Evolutionary conservation across 2,797 vertebrate species (phyloP).

Genomic region (Vespertilio murinus): DNA sequence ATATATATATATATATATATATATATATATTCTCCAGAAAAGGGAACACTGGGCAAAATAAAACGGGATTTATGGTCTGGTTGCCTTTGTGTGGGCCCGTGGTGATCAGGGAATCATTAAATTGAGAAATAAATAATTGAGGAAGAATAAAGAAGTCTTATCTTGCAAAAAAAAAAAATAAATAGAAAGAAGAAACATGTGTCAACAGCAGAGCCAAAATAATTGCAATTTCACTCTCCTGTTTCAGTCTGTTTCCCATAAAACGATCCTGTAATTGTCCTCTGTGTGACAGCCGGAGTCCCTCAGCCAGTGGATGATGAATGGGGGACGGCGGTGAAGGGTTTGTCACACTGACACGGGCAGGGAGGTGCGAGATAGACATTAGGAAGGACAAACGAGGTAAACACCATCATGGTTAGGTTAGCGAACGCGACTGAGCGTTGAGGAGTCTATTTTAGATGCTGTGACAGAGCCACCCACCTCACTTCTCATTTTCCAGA

Average conservation of each 20-base stretch:
- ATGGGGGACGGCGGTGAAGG: conserved; percentile 42
- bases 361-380: conserved; percentile 48
- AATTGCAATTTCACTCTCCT: conserved; percentile 57
- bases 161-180: neutral
- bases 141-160: neutral
- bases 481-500: neutral
- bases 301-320: conserved; percentile 35
- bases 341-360: conserved; percentile 60
- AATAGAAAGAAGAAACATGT: neutral
- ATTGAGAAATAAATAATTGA: conserved; percentile 41
- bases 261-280: conserved; percentile 56
- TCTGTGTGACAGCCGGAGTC: conserved; percentile 39
- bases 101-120: conserved; percentile 27
- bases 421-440: neutral
- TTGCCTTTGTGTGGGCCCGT: conserved; percentile 21
- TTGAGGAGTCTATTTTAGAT: neutral
- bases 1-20: too few species aligned
- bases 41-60: neutral
- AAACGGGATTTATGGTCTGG: neutral
- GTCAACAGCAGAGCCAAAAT: conserved; percentile 42
- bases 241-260: conserved; percentile 36
- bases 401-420: neutral
- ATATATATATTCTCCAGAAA: neutral
- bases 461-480: neutral
- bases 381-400: conserved; percentile 5